Evolutionary conservation across 2,888 invertebrate genomes (phyloP).

Genomic region (Drosophila atroscutellata): DNA sequence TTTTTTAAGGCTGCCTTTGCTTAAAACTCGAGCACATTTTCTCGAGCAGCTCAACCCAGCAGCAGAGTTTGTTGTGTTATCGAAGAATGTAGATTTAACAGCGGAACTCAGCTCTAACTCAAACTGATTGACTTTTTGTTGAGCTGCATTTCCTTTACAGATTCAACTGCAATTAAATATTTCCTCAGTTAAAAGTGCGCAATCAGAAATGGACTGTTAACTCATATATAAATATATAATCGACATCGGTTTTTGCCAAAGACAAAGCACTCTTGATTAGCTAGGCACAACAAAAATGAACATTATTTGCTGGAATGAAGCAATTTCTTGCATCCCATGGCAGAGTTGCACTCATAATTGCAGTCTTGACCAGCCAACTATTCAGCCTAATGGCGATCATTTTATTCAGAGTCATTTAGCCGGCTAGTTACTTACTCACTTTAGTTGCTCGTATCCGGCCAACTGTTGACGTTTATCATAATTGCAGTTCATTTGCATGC

Average conservation of each 20-base stretch:
- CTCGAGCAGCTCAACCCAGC: background rate
- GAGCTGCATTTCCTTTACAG: background rate
- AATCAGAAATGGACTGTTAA: background rate
- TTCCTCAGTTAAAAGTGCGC: background rate
- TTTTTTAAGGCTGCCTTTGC: conserved; percentile 3
- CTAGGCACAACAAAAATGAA: too few relatives aligned
- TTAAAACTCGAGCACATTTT: background rate
- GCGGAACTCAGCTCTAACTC: background rate
- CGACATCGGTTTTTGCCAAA: background rate
- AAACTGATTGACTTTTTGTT: background rate
- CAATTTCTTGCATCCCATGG: background rate
- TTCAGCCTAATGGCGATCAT: conserved; percentile 61
- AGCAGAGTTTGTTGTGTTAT: background rate
- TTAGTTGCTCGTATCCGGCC: conserved; percentile 82
- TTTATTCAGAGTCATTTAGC: conserved; percentile 56
- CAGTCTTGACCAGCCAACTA: background rate
- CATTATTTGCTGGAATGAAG: background rate
- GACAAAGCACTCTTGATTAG: too few relatives aligned
- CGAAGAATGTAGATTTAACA: background rate
- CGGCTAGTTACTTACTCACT: conserved; percentile 38
- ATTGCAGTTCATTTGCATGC: conserved; percentile 83
- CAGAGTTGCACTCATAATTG: background rate
- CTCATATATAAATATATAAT: background rate
- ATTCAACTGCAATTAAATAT: background rate
- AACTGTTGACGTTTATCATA: conserved; percentile 84